These are phyloP conservation scores for Caerostris extrusa DNA, from an alignment of 1,140 invertebrate genomes.

Conservation along the genomic window DNA sequence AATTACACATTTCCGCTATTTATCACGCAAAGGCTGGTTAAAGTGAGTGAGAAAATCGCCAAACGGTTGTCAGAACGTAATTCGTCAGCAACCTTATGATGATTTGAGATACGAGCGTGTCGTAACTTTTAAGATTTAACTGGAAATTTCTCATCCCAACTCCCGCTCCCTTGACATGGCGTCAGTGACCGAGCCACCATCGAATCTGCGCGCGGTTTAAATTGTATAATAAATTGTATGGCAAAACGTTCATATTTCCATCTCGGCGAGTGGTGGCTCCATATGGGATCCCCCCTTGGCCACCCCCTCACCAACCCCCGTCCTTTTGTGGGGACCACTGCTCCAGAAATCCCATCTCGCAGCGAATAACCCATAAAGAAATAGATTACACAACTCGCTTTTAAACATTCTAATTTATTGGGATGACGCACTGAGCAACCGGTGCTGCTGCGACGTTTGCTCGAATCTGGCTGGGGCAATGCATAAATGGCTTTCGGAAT, in stretches of 20 bases:
- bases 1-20: conserved; percentile 19
- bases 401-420: conserved; percentile 74
- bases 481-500: conserved; percentile 69
- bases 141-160: conserved; percentile 6
- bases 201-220: background rate
- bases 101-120: conserved; percentile 42
- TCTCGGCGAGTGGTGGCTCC: background rate
- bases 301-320: background rate
- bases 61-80: conserved; percentile 26
- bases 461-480: background rate
- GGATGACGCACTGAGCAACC: conserved; percentile 18
- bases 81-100: conserved; percentile 45
- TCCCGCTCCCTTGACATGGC: background rate
- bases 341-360: conserved; percentile 23
- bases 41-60: conserved; percentile 31
- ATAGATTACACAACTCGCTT: conserved; percentile 70
- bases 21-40: background rate
- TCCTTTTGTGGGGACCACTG: background rate
- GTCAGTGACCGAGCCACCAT: conserved; percentile 1
- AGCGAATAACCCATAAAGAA: conserved; percentile 66
- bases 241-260: conserved; percentile 56
- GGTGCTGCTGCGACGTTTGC: background rate
- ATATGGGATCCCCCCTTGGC: background rate
- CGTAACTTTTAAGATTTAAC: conserved; percentile 53
- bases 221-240: conserved; percentile 55